Evolutionary conservation across 2,888 invertebrate species (phyloP).

Genomic region (Apamea epomidion): DNA sequence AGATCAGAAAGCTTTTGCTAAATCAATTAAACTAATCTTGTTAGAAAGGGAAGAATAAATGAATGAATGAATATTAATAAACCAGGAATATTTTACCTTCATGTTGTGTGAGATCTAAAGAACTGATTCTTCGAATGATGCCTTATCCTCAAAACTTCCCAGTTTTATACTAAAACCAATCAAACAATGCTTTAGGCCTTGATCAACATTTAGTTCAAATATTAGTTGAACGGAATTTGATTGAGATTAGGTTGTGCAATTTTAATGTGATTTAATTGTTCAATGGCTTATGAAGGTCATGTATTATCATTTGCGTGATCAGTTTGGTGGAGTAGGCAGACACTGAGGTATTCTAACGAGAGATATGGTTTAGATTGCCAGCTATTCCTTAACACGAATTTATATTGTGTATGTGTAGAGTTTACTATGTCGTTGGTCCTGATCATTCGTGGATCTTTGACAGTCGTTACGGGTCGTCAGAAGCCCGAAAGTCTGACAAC

Average conservation of each 20-base stretch:
- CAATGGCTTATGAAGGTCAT: constrained; percentile 53
- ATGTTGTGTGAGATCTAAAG: constrained; percentile 83
- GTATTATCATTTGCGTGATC: constrained; percentile 34
- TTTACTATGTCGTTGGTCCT: neutral
- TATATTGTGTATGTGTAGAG: neutral
- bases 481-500: neutral
- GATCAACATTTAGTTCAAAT: constrained; percentile 60
- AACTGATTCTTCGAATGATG: constrained; percentile 77
- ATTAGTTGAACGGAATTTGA: constrained; percentile 65
- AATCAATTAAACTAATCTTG: neutral
- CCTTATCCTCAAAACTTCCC: constrained; percentile 21
- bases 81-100: constrained; percentile 77
- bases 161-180: constrained; percentile 81
- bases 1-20: neutral
- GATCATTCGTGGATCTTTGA: neutral
- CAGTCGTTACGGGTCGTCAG: neutral
- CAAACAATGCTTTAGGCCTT: constrained; percentile 73
- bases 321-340: neutral
- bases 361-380: neutral
- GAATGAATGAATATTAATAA: constrained; percentile 8
- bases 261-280: constrained; percentile 60
- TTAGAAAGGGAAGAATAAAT: neutral
- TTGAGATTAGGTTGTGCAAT: constrained; percentile 65
- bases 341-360: neutral
- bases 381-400: neutral